Evolutionary conservation across 2,113 vertebrate genomes (phyloP).

Genomic region (Prinia subflava): DNA sequence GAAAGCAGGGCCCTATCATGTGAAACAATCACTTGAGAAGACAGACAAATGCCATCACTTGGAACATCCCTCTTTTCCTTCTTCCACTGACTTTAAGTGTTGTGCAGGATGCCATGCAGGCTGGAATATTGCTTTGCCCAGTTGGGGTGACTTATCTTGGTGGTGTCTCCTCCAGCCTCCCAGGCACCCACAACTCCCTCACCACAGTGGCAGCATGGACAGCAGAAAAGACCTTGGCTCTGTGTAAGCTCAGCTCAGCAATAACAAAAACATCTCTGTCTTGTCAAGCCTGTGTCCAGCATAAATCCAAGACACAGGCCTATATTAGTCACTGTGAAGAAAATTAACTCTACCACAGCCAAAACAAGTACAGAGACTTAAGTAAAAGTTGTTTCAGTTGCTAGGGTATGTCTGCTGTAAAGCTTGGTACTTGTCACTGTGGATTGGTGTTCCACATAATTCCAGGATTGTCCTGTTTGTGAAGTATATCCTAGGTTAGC

Average conservation of each 20-base stretch:
- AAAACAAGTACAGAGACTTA: background rate
- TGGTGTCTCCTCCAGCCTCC: background rate
- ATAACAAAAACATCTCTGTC: background rate
- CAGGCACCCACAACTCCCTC: accelerated
- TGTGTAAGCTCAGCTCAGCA: background rate
- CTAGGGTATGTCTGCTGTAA: background rate
- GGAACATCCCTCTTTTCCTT: background rate
- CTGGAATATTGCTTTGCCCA: background rate
- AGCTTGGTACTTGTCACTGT: background rate
- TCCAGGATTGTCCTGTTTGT: background rate
- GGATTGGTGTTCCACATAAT: background rate
- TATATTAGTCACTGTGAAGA: accelerated
- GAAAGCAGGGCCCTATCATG: accelerated
- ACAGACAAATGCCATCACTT: background rate
- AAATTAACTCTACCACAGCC: background rate
- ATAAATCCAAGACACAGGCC: background rate
- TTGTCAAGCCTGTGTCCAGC: background rate
- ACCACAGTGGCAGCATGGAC: accelerated
- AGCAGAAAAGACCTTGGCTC: background rate
- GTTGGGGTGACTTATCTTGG: accelerated
- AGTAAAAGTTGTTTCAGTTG: background rate
- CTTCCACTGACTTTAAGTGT: background rate
- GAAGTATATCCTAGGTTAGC: background rate
- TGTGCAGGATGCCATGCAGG: accelerated
- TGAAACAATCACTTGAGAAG: background rate